These are phyloP conservation scores for Aplysina aerophoba DNA, from an alignment of 37 sponge, comb jelly and placozoan species.

Conservation along the genomic window DNA sequence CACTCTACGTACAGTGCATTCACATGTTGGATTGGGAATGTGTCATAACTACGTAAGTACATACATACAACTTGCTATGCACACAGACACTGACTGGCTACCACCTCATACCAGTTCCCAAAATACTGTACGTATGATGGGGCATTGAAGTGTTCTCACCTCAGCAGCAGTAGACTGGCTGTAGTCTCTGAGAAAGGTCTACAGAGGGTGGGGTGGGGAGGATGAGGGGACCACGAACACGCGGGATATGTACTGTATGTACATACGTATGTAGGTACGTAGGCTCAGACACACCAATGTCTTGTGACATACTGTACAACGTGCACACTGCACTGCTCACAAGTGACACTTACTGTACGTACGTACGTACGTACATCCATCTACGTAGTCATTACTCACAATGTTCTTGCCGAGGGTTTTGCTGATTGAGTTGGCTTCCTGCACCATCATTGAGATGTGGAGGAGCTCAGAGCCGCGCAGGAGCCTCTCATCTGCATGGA, in stretches of 20 bases:
- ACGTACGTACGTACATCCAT: conserved; percentile 24
- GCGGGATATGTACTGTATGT: too few species aligned
- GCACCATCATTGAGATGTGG: conserved; percentile 72
- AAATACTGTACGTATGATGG: not conserved
- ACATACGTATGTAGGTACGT: not conserved
- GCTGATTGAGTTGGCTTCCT: conserved; percentile 82
- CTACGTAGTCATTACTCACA: conserved; percentile 17
- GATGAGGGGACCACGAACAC: not conserved
- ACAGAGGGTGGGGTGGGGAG: not conserved
- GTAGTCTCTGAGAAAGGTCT: conserved; percentile 16
- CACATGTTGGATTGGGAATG: too few species aligned
- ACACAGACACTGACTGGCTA: too few species aligned
- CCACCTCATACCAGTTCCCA: not conserved
- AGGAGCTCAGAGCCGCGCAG: conserved; percentile 64
- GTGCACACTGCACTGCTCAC: not conserved
- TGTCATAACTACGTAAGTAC: too few species aligned
- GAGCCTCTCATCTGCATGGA: conserved; percentile 27
- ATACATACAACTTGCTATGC: too few species aligned
- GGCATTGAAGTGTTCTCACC: not conserved
- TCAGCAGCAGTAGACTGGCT: not conserved
- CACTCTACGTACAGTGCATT: conserved; percentile 3
- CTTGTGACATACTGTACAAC: not conserved
- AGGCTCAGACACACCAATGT: not conserved
- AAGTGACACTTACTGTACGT: not conserved
- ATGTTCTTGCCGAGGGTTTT: conserved; percentile 56